Evolutionary conservation across 1,140 invertebrate species (phyloP).

Genomic region (Apis dorsata): DNA sequence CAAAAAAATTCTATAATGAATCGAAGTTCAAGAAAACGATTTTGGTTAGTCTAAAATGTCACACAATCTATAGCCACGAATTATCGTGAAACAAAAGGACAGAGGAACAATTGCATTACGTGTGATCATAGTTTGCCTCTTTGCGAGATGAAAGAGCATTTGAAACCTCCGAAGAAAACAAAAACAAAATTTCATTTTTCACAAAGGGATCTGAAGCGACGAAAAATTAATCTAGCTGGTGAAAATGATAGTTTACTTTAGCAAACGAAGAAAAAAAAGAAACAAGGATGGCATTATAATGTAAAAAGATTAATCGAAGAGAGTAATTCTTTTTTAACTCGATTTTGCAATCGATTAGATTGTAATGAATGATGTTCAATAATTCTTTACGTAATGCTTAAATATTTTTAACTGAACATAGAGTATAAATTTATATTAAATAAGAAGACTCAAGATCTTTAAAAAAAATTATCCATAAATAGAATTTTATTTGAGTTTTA

Average conservation of each 20-base stretch:
- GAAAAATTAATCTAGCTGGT: neutral
- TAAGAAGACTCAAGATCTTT: too few species aligned
- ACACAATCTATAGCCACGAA: neutral
- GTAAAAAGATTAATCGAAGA: too few species aligned
- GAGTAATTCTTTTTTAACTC: too few species aligned
- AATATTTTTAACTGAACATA: too few species aligned
- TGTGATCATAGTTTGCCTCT: neutral
- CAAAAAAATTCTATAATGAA: neutral
- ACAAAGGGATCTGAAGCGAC: neutral
- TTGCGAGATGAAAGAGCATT: neutral
- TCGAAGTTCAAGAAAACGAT: neutral
- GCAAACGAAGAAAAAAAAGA: neutral
- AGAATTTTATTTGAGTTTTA: too few species aligned
- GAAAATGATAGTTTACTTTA: neutral
- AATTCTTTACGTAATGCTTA: too few species aligned
- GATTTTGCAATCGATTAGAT: too few species aligned
- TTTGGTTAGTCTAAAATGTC: neutral
- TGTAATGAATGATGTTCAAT: too few species aligned
- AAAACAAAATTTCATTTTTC: constrained; percentile 19
- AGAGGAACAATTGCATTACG: neutral
- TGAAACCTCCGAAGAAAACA: neutral
- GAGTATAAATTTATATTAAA: too few species aligned
- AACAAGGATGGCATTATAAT: neutral
- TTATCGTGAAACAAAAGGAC: neutral
- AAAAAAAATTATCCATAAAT: too few species aligned